These are phyloP conservation scores for Rostratula benghalensis DNA, from an alignment of 2,113 vertebrate genomes.

Conservation along the genomic window DNA sequence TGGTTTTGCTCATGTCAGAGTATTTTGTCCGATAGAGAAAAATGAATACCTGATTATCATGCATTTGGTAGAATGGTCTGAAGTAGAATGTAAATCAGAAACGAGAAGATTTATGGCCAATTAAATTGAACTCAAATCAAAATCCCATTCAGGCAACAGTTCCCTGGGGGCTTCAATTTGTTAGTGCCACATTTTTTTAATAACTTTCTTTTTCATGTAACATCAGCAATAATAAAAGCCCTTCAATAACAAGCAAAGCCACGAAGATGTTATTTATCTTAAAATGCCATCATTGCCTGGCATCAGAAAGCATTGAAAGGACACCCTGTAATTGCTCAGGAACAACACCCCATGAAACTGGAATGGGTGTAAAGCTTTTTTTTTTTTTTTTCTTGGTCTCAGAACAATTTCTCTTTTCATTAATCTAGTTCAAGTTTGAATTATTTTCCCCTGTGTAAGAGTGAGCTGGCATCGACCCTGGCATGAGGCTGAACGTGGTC, in stretches of 20 bases:
- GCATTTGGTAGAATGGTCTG: slow-evolving; percentile 53
- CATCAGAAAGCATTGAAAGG: slow-evolving; percentile 18
- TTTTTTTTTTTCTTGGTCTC: neutral
- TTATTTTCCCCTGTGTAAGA: slow-evolving; percentile 24
- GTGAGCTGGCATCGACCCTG: neutral
- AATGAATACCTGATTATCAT: slow-evolving; percentile 58
- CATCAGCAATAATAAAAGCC: slow-evolving; percentile 56
- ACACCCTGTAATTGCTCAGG: neutral
- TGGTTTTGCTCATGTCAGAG: slow-evolving; percentile 48
- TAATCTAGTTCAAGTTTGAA: neutral
- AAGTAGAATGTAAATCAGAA: slow-evolving; percentile 63
- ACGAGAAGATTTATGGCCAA: slow-evolving; percentile 56
- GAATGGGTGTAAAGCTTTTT: neutral
- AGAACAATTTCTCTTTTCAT: slow-evolving; percentile 34
- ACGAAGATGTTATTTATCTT: slow-evolving; percentile 36
- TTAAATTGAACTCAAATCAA: slow-evolving; percentile 73
- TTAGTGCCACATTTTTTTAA: slow-evolving; percentile 64
- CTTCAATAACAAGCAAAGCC: slow-evolving; percentile 34
- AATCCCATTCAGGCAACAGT: slow-evolving; percentile 62
- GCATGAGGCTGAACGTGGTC: neutral
- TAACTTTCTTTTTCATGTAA: slow-evolving; percentile 61
- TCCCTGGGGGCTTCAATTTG: slow-evolving; percentile 63
- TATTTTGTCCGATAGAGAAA: slow-evolving; percentile 48
- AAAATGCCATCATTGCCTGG: slow-evolving; percentile 42
- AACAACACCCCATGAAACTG: neutral